Evolutionary conservation across 2,113 vertebrate genomes (phyloP).

Genomic region (Limnothrissa miodon): DNA sequence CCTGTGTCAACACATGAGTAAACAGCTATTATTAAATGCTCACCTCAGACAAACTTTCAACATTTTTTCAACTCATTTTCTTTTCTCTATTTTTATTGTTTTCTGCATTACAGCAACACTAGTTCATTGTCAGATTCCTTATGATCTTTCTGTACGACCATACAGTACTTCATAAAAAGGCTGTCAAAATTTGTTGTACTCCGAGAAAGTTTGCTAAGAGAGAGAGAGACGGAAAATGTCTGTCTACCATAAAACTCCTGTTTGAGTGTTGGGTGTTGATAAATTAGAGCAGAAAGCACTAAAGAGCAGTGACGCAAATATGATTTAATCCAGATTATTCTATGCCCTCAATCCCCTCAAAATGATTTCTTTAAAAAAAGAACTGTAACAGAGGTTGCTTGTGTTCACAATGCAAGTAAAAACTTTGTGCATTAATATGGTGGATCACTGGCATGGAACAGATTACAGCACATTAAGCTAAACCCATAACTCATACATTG

Average conservation of each 20-base stretch:
- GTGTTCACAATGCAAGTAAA: neutral
- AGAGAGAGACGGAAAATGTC: neutral
- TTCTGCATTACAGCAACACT: neutral
- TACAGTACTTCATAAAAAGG: neutral
- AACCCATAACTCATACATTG: neutral
- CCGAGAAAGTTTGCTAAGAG: neutral
- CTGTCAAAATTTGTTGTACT: neutral
- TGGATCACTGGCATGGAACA: neutral
- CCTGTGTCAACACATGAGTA: conserved; percentile 6
- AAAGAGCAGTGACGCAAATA: conserved; percentile 41
- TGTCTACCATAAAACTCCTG: neutral
- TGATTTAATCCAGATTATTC: conserved; percentile 56
- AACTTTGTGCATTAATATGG: neutral
- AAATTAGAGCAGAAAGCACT: conserved; percentile 33
- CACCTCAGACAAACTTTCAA: neutral
- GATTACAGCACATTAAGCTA: neutral
- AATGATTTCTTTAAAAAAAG: conserved; percentile 36
- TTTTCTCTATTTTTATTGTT: neutral
- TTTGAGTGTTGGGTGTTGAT: conserved; percentile 24
- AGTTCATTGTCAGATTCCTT: neutral
- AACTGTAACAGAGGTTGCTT: conserved; percentile 17
- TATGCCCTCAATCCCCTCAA: conserved; percentile 35
- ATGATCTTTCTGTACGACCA: neutral
- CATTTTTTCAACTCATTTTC: neutral
- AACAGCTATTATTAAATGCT: neutral